These are phyloP conservation scores for Metallyticus violacea DNA, from an alignment of 2,888 invertebrate species.

Conservation along the genomic window DNA sequence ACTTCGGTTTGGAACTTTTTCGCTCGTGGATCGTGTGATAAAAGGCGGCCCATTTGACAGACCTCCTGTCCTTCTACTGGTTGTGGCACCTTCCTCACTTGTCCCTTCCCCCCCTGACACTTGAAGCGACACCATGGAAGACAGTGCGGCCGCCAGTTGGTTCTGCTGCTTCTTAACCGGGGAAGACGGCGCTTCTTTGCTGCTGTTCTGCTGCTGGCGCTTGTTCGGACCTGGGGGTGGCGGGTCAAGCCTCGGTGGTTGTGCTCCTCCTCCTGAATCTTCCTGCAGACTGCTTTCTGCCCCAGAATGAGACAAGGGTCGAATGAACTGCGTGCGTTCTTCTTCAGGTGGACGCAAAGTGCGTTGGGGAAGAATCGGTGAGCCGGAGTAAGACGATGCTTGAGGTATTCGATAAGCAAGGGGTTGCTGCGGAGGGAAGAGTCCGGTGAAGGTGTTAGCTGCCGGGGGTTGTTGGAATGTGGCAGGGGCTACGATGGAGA, in stretches of 20 bases:
- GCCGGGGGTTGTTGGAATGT: conserved; percentile 2
- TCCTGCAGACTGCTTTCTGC: conserved; percentile 60
- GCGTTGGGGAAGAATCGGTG: conserved; percentile 41
- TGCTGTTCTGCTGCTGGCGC: conserved; percentile 38
- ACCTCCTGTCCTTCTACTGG: conserved; percentile 33
- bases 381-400: conserved; percentile 43
- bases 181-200: conserved; percentile 24
- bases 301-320: conserved; percentile 63
- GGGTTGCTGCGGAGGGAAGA: conserved; percentile 29
- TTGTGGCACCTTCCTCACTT: conserved; percentile 41
- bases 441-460: neutral
- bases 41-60: conserved; percentile 58
- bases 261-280: conserved; percentile 41
- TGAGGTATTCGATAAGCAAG: conserved; percentile 3
- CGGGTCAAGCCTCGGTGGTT: conserved; percentile 31
- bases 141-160: conserved; percentile 36
- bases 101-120: conserved; percentile 53
- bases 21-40: conserved; percentile 78
- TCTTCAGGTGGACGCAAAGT: conserved; percentile 36
- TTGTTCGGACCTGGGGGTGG: conserved; percentile 29
- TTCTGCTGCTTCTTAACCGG: conserved; percentile 34
- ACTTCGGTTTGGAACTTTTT: conserved; percentile 80
- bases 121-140: conserved; percentile 44
- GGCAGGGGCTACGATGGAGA: conserved; percentile 40
- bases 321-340: conserved; percentile 56